These are phyloP conservation scores for Heliornis fulica DNA, from an alignment of 2,113 vertebrate species.

Conservation along the genomic window DNA sequence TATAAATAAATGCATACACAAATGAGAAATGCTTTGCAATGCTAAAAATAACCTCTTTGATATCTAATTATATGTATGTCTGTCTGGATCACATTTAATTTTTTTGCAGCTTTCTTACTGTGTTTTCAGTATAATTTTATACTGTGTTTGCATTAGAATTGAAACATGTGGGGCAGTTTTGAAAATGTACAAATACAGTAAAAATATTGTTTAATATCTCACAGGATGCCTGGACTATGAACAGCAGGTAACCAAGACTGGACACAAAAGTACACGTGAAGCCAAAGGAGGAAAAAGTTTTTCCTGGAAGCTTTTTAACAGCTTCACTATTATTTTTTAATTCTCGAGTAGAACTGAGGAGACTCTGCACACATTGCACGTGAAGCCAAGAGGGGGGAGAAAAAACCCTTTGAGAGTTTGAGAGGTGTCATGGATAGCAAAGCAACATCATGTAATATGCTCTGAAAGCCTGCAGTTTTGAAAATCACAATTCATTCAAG, in stretches of 20 bases:
- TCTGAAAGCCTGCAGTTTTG: neutral
- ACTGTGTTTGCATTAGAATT: neutral
- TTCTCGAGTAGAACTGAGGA: neutral
- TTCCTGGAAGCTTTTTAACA: neutral
- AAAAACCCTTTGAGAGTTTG: neutral
- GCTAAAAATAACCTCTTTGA: constrained; percentile 26
- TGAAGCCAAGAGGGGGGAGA: neutral
- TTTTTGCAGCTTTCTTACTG: neutral
- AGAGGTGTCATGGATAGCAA: neutral
- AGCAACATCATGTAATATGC: neutral
- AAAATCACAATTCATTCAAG: neutral
- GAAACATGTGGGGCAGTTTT: neutral
- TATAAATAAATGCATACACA: constrained; percentile 1
- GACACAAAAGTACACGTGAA: neutral
- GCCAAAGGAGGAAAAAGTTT: neutral
- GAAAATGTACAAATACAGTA: neutral
- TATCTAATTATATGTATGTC: neutral
- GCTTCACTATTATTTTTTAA: neutral
- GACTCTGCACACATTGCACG: neutral
- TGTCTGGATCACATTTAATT: neutral
- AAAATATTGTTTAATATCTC: neutral
- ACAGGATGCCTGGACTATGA: neutral
- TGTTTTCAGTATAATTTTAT: neutral
- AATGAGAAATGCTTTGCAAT: neutral
- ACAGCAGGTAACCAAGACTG: neutral